These are phyloP conservation scores for Coleophora flavipennella DNA, from an alignment of 2,888 invertebrate species.

Conservation along the genomic window DNA sequence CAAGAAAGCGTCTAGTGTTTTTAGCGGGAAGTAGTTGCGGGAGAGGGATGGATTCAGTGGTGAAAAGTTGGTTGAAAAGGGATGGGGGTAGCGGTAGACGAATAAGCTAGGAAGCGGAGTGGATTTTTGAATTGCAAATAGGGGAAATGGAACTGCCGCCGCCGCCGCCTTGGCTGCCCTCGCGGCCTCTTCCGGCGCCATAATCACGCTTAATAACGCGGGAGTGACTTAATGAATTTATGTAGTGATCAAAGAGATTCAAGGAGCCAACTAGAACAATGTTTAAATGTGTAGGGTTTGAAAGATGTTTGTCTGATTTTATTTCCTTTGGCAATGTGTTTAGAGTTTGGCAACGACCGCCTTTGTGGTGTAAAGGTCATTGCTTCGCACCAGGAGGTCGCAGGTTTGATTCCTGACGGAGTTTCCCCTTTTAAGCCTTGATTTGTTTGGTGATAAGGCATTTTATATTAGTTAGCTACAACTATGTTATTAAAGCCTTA, in stretches of 20 bases:
- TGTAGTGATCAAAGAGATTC: conserved; percentile 56
- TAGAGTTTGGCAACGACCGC: conserved; percentile 30
- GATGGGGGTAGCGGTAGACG: conserved; percentile 23
- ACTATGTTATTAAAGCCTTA: too few relatives aligned
- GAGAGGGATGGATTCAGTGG: conserved; percentile 28
- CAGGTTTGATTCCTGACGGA: too few relatives aligned
- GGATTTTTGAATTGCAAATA: conserved; percentile 70
- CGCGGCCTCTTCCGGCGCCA: conserved; percentile 48
- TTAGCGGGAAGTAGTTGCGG: conserved; percentile 36
- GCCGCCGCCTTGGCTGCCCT: conserved; percentile 42
- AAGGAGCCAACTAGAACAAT: conserved; percentile 34
- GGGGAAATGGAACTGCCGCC: conserved; percentile 59
- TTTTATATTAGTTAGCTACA: too few relatives aligned
- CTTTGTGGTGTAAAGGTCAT: too few relatives aligned
- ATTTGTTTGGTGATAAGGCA: too few relatives aligned
- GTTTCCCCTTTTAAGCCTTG: too few relatives aligned
- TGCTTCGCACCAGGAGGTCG: too few relatives aligned
- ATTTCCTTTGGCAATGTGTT: conserved; percentile 17
- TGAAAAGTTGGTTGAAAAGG: conserved; percentile 26
- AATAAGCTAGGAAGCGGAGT: conserved; percentile 42
- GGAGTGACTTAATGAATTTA: conserved; percentile 62
- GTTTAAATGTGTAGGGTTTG: conserved; percentile 23
- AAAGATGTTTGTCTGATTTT: conserved; percentile 18
- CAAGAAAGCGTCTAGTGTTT: conserved; percentile 50
- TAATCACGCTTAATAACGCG: conserved; percentile 63